Evolutionary conservation across 2,888 invertebrate genomes (phyloP).

Genomic region (Vanessa cardui): DNA sequence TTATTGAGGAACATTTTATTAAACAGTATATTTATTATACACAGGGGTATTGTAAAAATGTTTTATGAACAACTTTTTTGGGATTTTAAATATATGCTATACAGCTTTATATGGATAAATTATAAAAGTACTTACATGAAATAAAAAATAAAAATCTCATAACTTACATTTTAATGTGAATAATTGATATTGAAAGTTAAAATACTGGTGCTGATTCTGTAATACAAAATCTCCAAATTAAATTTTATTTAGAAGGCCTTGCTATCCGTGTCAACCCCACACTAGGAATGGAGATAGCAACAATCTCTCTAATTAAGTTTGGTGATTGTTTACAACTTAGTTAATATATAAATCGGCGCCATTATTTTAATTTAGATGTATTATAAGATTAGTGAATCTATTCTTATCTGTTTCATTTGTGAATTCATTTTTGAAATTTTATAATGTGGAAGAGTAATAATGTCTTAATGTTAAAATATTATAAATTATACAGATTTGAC

Average conservation of each 20-base stretch:
- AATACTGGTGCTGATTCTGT: no score
- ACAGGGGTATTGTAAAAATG: slow-evolving; percentile 4
- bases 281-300: no score
- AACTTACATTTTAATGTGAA: no score
- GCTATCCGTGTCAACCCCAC: no score
- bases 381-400: slow-evolving; percentile 20
- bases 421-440: slow-evolving; percentile 30
- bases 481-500: slow-evolving; percentile 66
- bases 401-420: slow-evolving; percentile 1
- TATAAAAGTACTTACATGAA: background rate
- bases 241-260: no score
- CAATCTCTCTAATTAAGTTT: no score
- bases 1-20: background rate
- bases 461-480: slow-evolving; percentile 50
- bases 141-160: background rate
- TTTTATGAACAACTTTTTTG: background rate
- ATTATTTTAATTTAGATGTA: background rate
- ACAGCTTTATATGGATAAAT: slow-evolving; percentile 6
- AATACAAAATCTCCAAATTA: no score
- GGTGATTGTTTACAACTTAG: no score
- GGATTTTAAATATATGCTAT: slow-evolving; percentile 16
- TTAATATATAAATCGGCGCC: no score
- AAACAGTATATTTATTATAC: background rate
- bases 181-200: no score
- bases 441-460: slow-evolving; percentile 36